These are phyloP conservation scores for Coreoperca whiteheadi DNA, from an alignment of 2,113 vertebrate species.

Conservation along the genomic window DNA sequence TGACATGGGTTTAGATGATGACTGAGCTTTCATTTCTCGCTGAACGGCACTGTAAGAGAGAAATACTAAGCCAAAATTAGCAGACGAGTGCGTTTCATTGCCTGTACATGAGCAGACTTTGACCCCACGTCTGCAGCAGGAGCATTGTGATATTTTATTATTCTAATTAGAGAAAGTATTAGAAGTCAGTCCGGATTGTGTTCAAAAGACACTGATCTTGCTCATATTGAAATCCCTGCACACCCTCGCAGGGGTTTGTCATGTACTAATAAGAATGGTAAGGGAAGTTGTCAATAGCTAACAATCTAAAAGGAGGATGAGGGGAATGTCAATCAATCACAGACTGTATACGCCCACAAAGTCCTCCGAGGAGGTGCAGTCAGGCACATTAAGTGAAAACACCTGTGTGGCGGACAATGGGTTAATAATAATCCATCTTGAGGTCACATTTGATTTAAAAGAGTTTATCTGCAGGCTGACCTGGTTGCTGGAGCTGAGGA, in stretches of 20 bases:
- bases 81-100: background rate
- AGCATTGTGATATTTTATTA: background rate
- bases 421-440: background rate
- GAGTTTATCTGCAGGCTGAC: slow-evolving; percentile 21
- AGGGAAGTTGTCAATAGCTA: background rate
- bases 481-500: slow-evolving; percentile 37
- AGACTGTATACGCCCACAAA: background rate
- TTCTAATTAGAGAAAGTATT: background rate
- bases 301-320: background rate
- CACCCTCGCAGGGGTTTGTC: background rate
- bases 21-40: background rate
- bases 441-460: slow-evolving; percentile 25
- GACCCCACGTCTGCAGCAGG: background rate
- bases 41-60: background rate
- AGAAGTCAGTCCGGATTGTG: background rate
- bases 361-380: background rate
- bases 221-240: background rate
- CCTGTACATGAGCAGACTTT: background rate
- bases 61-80: background rate
- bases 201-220: background rate
- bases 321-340: background rate
- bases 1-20: background rate
- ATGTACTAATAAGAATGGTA: background rate
- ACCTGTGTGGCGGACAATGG: background rate
- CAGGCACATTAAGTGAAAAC: slow-evolving; percentile 7